A percentile compares a stretch with the other conserved stretches of the same genome.
phyloP scores from a whole-genome alignment of 2,888 invertebrate genomes.

The Nowickia ferox region DNA sequence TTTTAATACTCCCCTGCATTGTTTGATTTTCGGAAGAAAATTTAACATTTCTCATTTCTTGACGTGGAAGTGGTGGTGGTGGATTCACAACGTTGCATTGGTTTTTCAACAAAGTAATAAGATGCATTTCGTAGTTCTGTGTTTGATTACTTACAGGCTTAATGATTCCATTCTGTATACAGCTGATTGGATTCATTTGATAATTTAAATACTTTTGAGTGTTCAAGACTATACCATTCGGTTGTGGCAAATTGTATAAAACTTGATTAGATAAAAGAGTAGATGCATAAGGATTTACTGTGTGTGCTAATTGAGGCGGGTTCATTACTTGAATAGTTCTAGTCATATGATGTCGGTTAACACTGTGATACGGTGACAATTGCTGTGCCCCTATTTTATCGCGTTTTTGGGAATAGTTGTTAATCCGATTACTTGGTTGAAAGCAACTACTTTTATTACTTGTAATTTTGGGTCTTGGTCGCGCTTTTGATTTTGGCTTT shows the following conservation, averaged over 20 bases:
- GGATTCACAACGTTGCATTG: slow-evolving; percentile 5
- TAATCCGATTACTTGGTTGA: slow-evolving; percentile 27
- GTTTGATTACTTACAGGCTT: not conserved
- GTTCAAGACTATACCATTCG: slow-evolving; percentile 33
- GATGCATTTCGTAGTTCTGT: not conserved
- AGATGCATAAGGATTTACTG: not conserved
- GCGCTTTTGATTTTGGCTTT: slow-evolving; percentile 68
- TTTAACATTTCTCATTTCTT: slow-evolving; percentile 16
- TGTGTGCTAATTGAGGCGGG: not conserved
- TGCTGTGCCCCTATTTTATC: not conserved
- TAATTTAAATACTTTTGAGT: not conserved
- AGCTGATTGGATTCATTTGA: not conserved
- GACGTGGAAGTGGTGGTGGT: slow-evolving; percentile 10
- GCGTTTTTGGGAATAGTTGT: not conserved
- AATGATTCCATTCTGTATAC: slow-evolving; percentile 1
- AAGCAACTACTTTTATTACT: not conserved
- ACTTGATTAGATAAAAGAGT: not conserved
- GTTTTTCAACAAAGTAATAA: slow-evolving; percentile 28
- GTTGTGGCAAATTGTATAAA: slow-evolving; percentile 54
- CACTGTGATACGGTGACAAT: slow-evolving; percentile 51
- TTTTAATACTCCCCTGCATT: not conserved
- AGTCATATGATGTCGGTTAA: slow-evolving; percentile 29
- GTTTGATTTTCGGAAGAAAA: slow-evolving; percentile 4
- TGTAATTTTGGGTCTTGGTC: not conserved
- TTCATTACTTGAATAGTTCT: slow-evolving; percentile 20